Base-by-base conservation (phyloP, 2,888 invertebrate genomes). In the Bursaphelenchus okinawaensis region DNA sequence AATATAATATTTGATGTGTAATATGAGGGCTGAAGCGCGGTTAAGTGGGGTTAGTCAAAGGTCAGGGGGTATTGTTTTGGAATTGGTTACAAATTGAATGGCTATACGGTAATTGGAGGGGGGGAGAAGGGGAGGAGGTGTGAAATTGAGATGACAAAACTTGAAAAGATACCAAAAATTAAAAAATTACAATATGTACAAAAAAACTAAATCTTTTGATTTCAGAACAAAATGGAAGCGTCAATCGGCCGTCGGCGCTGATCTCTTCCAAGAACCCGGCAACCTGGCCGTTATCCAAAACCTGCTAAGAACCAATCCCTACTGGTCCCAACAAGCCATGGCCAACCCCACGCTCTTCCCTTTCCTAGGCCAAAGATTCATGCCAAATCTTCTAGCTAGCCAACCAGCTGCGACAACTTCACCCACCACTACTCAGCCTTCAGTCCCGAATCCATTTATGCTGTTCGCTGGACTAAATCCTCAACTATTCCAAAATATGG, bases 161-260 rank as follows among this genome's bases (percentile, higher is more conserved):
- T n/a, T n/a, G n/a, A n/a, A n/a, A n/a, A n/a, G n/a, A n/a, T n/a
- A n/a, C n/a, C n/a, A n/a, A n/a, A n/a, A n/a, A n/a, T n/a, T n/a
- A n/a, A n/a, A n/a, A n/a, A n/a, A n/a, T n/a, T n/a, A n/a, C n/a
- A n/a, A n/a, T n/a, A n/a, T n/a, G n/a, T n/a, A n/a, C n/a, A n/a
- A n/a, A n/a, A n/a, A n/a, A n/a, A n/a, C n/a, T n/a, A n/a, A 9
- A 22, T 22, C 65, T n/a, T 54, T 24, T 31, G 12, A 1, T 81
- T 83, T 31, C 88, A 92, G 93, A 85, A 96, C 96, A 84, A 96
- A 96, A 87, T 98, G 96, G 96, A 96, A 96, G 85, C 89, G 96
- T 1, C 96, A 96, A 85, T 94, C 96, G 19, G 93, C 96, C 0
- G 96, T 96, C 2, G 95, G 96, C 0, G 85, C 95, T 75, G 98